Percentiles rank a stretch among this genome's conserved stretches.
Evolutionary conservation across 2,113 vertebrate genomes (phyloP).

Genomic region (Hiodon tergisus): DNA sequence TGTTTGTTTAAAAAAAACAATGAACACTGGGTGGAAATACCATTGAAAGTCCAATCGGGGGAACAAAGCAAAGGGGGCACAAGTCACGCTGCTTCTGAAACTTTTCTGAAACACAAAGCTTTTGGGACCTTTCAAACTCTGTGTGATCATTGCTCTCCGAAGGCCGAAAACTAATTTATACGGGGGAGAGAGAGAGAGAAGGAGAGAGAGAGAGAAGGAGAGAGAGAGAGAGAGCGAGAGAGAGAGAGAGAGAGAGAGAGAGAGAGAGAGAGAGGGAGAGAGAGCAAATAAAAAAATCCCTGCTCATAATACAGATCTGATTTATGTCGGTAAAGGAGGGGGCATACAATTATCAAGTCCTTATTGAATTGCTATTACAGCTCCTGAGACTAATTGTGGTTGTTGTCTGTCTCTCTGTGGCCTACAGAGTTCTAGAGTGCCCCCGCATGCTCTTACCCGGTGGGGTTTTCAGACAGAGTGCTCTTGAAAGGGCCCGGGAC

Average conservation of each 20-base stretch:
- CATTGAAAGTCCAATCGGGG: not conserved
- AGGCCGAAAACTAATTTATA: slow-evolving; percentile 40
- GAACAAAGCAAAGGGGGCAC: slow-evolving; percentile 45
- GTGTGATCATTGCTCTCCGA: slow-evolving; percentile 60
- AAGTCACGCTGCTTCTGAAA: slow-evolving; percentile 57
- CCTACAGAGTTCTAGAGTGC: slow-evolving; percentile 60
- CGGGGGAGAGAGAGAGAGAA: slow-evolving; percentile 1
- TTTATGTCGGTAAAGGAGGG: slow-evolving; percentile 55
- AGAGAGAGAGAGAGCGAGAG: slow-evolving; percentile 11
- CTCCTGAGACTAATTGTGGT: slow-evolving; percentile 65
- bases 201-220: slow-evolving; percentile 32
- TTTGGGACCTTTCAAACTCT: slow-evolving; percentile 59
- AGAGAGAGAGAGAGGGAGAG: slow-evolving; percentile 46
- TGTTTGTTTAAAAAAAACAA: not conserved
- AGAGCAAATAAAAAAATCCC: slow-evolving; percentile 47
- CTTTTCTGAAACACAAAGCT: slow-evolving; percentile 50
- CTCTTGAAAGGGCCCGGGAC: slow-evolving; percentile 63
- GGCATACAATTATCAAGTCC: slow-evolving; percentile 57
- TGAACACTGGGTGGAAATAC: slow-evolving; percentile 1
- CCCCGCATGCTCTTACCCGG: slow-evolving; percentile 64
- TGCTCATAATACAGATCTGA: slow-evolving; percentile 62
- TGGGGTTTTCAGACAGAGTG: slow-evolving; percentile 61
- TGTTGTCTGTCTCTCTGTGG: slow-evolving; percentile 59
- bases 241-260: slow-evolving; percentile 44
- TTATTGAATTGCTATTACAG: slow-evolving; percentile 65